A percentile compares a stretch with the other conserved stretches of the same genome.
Conservation (phyloP, 1,140 invertebrate genomes). For the Drosophila lini region DNA sequence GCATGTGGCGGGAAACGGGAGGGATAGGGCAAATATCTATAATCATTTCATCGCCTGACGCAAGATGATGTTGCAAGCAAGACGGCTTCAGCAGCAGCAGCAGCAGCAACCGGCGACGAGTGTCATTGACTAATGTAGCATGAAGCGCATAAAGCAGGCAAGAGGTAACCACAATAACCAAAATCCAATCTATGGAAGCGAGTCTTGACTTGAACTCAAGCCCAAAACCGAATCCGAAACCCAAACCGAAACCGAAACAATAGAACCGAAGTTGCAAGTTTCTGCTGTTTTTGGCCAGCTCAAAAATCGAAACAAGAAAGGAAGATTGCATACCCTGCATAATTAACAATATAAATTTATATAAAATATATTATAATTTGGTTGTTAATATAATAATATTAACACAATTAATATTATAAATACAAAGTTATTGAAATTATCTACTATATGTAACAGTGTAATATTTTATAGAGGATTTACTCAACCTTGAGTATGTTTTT, state of each 20-base stretch:
- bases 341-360: no score
- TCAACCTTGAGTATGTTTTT: not conserved
- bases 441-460: not conserved
- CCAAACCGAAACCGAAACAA: conserved; percentile 54
- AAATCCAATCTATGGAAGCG: conserved; percentile 50
- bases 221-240: conserved; percentile 27
- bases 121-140: conserved; percentile 78
- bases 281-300: conserved; percentile 21
- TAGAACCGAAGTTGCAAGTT: conserved; percentile 54
- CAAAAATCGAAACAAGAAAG: not conserved
- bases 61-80: conserved; percentile 71
- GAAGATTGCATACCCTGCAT: no score
- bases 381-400: no score
- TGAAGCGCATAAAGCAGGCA: conserved; percentile 71
- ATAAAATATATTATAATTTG: no score
- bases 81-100: conserved; percentile 15
- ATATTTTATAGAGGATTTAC: not conserved
- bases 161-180: conserved; percentile 65
- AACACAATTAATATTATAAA: no score
- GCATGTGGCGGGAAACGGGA: not conserved
- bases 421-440: no score
- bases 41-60: conserved; percentile 69
- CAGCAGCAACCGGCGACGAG: conserved; percentile 41
- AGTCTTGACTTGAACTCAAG: conserved; percentile 24
- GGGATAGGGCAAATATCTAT: conserved; percentile 43